Conservation (phyloP, 2,888 invertebrate species). For the Mamestra brassicae region DNA sequence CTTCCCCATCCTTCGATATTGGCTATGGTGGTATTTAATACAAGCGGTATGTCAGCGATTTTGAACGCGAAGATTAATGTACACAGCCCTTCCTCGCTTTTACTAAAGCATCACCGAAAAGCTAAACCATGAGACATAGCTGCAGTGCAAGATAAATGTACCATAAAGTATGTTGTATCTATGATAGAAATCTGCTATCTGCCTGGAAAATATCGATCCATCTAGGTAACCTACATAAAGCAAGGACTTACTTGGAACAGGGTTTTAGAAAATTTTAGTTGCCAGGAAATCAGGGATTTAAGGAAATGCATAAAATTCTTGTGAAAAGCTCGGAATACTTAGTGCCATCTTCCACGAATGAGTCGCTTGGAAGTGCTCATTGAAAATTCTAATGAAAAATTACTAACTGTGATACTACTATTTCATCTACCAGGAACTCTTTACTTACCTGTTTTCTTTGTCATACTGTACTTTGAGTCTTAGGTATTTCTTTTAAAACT, state of each 20-base stretch:
- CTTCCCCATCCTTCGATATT: slow-evolving; percentile 7
- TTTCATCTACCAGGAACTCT: neutral
- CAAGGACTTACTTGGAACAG: neutral
- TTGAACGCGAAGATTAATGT: neutral
- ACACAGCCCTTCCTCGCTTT: neutral
- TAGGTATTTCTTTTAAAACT: neutral
- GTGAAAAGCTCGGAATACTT: neutral
- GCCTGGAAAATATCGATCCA: neutral
- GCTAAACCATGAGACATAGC: neutral
- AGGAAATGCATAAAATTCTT: neutral
- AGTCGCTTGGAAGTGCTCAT: neutral
- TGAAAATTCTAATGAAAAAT: neutral
- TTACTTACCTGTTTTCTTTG: neutral
- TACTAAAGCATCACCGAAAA: slow-evolving; percentile 11
- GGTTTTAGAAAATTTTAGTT: neutral
- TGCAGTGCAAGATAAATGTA: slow-evolving; percentile 5
- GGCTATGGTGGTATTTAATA: slow-evolving; percentile 34
- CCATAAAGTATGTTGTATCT: neutral
- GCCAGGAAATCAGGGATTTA: neutral
- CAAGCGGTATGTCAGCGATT: slow-evolving; percentile 1
- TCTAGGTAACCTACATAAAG: neutral
- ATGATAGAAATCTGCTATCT: too few species aligned
- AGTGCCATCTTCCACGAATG: neutral
- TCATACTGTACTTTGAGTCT: neutral
- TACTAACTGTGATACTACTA: neutral